phyloP scores from a whole-genome alignment of 2,797 vertebrate genomes.

The Falco biarmicus region DNA sequence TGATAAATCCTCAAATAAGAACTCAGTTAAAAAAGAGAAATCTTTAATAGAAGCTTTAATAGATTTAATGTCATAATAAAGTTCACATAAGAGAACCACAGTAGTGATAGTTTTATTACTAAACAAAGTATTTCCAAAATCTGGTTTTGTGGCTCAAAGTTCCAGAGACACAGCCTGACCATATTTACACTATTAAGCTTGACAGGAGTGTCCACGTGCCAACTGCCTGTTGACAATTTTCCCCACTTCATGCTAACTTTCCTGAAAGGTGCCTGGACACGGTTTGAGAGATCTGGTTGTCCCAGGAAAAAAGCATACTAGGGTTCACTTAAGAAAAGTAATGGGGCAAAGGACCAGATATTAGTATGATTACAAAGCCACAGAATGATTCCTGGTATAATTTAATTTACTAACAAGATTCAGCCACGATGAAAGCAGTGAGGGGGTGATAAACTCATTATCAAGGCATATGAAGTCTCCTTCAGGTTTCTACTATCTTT shows the following conservation, averaged over 20 bases:
- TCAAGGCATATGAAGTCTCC: not conserved
- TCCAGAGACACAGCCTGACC: not conserved
- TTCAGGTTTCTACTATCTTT: not conserved
- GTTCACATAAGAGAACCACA: not conserved
- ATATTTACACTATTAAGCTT: not conserved
- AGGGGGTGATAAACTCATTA: not conserved
- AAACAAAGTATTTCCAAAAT: not conserved
- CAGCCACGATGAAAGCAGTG: not conserved
- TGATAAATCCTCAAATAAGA: not conserved
- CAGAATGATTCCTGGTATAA: not conserved
- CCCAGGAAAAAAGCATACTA: not conserved
- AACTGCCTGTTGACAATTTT: not conserved
- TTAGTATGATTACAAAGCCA: not conserved
- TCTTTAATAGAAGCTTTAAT: not conserved
- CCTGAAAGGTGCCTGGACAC: not conserved
- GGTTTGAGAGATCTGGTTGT: not conserved
- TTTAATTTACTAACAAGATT: not conserved
- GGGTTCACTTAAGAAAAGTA: not conserved
- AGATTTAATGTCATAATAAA: not conserved
- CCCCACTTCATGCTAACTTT: not conserved
- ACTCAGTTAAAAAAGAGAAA: not conserved
- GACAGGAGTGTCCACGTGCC: fast-evolving
- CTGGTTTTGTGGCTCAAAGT: not conserved
- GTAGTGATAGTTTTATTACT: not conserved
- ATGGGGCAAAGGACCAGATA: not conserved